Percentiles rank a stretch among this genome's conserved stretches.
Evolutionary conservation across 2,797 vertebrate genomes (phyloP).

Genomic region (Dipus sagitta): DNA sequence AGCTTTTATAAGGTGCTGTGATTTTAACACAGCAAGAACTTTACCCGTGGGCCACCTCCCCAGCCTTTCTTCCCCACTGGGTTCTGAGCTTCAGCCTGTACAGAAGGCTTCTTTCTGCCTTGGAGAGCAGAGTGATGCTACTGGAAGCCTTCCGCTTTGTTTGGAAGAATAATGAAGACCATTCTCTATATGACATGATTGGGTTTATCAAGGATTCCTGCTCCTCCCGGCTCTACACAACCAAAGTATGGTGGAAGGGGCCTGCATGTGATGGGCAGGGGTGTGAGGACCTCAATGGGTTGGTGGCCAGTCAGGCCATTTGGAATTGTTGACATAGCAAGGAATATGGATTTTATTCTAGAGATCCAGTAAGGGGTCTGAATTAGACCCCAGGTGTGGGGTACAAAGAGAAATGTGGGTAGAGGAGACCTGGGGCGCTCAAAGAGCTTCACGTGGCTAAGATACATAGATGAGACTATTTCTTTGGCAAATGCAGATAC

Average conservation of each 20-base stretch:
- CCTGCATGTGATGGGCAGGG: not conserved
- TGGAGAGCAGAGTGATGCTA: not conserved
- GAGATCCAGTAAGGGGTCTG: not conserved
- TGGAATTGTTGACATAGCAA: not conserved
- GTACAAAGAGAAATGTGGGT: not conserved
- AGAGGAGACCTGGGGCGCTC: not conserved
- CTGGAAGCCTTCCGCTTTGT: not conserved
- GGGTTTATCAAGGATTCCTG: not conserved
- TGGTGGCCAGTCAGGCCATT: not conserved
- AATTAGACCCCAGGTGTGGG: not conserved
- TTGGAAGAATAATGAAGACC: not conserved
- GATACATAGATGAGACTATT: not conserved
- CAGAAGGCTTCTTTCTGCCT: not conserved
- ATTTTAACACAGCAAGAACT: too few species aligned
- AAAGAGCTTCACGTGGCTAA: not conserved
- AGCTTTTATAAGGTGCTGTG: too few species aligned
- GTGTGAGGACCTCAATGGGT: not conserved
- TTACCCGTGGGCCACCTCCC: not conserved
- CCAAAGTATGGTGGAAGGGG: not conserved
- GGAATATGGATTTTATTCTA: not conserved
- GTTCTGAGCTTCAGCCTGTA: not conserved
- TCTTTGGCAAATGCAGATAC: not conserved
- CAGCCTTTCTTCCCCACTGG: not conserved
- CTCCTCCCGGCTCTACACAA: not conserved
- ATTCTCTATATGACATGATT: not conserved